phyloP scores from a whole-genome alignment of 2,888 invertebrate species.

The Dolomedes plantarius region DNA sequence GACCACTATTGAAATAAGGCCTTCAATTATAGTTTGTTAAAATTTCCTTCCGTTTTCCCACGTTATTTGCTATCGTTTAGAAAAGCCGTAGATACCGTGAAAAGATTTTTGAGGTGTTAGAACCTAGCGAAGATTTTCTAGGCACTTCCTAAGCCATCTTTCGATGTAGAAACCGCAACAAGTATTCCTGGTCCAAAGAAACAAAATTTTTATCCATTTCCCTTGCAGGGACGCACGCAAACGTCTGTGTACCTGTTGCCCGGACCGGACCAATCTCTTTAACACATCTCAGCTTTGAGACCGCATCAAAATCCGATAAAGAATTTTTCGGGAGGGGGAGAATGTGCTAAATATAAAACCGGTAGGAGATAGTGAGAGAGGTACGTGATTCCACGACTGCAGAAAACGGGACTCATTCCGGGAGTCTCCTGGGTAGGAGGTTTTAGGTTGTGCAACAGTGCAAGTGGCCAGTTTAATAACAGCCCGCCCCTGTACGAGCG shows the following conservation, averaged over 20 bases:
- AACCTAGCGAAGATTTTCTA: no score
- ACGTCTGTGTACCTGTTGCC: conserved; percentile 44
- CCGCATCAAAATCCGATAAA: conserved; percentile 68
- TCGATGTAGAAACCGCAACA: no score
- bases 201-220: no score
- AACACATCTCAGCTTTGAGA: conserved; percentile 58
- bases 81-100: no score
- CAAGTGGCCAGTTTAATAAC: not conserved
- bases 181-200: no score
- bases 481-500: not conserved
- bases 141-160: no score
- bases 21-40: no score
- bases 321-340: conserved; percentile 41
- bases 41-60: no score
- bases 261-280: conserved; percentile 48
- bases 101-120: no score
- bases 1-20: no score
- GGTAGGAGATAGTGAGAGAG: not conserved
- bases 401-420: no score
- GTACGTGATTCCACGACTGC: not conserved
- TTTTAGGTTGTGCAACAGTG: not conserved
- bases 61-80: no score
- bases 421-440: not conserved
- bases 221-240: conserved; percentile 20
- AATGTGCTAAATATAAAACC: conserved; percentile 27